These are phyloP conservation scores for Diarsia mendica DNA, from an alignment of 2,888 invertebrate genomes.

Conservation along the genomic window DNA sequence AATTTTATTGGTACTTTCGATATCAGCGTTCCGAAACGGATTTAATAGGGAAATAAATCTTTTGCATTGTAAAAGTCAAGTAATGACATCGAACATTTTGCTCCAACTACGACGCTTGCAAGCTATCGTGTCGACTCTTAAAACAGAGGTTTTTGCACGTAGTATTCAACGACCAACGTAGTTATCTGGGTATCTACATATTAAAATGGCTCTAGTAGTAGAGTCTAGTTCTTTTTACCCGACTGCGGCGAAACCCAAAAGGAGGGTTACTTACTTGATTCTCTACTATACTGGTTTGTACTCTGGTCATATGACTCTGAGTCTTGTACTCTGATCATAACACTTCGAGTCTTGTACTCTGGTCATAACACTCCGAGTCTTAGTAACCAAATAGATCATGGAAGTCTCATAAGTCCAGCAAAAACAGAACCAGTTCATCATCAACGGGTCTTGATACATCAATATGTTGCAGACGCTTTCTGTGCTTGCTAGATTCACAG, in stretches of 20 bases:
- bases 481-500: background rate
- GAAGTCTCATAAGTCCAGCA: too few species aligned
- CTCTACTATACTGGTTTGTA: too few species aligned
- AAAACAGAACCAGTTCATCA: background rate
- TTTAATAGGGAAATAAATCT: conserved; percentile 58
- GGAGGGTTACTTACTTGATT: too few species aligned
- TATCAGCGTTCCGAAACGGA: conserved; percentile 40
- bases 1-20: conserved; percentile 55
- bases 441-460: background rate
- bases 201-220: background rate
- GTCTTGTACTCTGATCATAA: too few species aligned
- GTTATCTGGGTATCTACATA: background rate
- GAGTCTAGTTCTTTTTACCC: too few species aligned
- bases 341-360: too few species aligned
- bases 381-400: too few species aligned
- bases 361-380: too few species aligned
- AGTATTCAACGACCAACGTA: background rate
- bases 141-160: background rate
- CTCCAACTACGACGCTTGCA: conserved; percentile 12
- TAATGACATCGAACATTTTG: conserved; percentile 29
- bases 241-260: too few species aligned
- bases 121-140: background rate
- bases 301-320: too few species aligned
- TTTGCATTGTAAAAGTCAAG: conserved; percentile 32
- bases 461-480: background rate